phyloP scores from a whole-genome alignment of 2,113 vertebrate species.

The Paramormyrops kingsleyae region DNA sequence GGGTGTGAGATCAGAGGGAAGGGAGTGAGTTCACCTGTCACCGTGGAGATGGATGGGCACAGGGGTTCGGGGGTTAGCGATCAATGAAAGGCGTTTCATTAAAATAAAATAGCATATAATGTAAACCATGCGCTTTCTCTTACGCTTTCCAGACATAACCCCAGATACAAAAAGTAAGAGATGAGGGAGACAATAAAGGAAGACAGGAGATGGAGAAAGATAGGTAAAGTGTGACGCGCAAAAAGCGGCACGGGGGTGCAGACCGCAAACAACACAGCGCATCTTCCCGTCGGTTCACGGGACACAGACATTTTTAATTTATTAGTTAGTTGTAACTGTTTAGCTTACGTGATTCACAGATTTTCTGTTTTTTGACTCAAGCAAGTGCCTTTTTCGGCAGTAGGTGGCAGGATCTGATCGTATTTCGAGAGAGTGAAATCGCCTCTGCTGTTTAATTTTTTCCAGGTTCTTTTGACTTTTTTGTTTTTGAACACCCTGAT shows the following conservation, averaged over 20 bases:
- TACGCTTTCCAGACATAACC: too few relatives aligned
- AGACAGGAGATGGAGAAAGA: neutral
- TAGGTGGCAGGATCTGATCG: neutral
- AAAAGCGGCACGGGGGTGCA: neutral
- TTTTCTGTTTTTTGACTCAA: neutral
- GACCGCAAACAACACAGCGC: neutral
- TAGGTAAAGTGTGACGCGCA: neutral
- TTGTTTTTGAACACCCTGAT: neutral
- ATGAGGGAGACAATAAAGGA: neutral
- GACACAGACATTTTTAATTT: neutral
- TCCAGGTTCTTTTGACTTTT: neutral
- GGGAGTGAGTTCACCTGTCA: neutral
- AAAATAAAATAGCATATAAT: neutral
- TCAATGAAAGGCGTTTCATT: neutral
- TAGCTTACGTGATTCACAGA: neutral
- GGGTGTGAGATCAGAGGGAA: neutral
- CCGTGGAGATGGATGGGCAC: neutral
- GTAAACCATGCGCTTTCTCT: too few relatives aligned
- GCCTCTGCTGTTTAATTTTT: neutral
- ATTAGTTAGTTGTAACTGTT: neutral
- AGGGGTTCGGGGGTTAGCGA: neutral
- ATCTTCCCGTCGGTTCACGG: neutral
- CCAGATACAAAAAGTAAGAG: neutral
- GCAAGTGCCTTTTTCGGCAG: neutral
- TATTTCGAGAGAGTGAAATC: neutral